These are phyloP conservation scores for Riptortus pedestris DNA, from an alignment of 1,140 invertebrate species.

Conservation along the genomic window DNA sequence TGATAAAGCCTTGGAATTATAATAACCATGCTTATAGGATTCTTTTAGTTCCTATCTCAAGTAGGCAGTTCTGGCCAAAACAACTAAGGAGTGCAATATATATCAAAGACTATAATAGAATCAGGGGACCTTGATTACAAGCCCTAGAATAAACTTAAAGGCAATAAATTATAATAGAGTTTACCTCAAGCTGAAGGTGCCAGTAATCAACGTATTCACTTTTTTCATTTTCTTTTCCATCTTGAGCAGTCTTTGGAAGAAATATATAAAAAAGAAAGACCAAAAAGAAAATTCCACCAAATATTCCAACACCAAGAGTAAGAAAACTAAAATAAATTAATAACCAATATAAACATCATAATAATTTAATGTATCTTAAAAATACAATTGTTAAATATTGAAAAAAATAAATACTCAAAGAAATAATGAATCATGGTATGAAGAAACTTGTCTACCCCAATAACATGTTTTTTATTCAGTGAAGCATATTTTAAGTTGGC, in stretches of 20 bases:
- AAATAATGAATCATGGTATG: not conserved
- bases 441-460: not conserved
- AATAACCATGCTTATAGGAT: too few species aligned
- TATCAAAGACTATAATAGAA: not conserved
- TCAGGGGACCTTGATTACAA: not conserved
- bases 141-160: not conserved
- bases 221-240: not conserved
- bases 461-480: too few species aligned
- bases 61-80: not conserved
- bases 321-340: not conserved
- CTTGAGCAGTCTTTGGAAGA: not conserved
- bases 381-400: not conserved
- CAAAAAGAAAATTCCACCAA: not conserved
- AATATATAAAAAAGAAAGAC: not conserved
- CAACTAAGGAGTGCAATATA: not conserved
- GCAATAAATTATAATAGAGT: not conserved
- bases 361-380: not conserved
- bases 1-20: too few species aligned
- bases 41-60: not conserved
- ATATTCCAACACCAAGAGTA: not conserved
- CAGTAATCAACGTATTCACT: not conserved
- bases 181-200: constrained; percentile 6
- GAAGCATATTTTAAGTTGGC: too few species aligned
- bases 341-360: not conserved
- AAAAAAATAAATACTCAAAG: not conserved